A percentile compares a stretch with the other conserved stretches of the same genome.
These are phyloP conservation scores for Stomatorhinus ivindoensis DNA, from an alignment of 2,113 vertebrate genomes.

Conservation along the genomic window DNA sequence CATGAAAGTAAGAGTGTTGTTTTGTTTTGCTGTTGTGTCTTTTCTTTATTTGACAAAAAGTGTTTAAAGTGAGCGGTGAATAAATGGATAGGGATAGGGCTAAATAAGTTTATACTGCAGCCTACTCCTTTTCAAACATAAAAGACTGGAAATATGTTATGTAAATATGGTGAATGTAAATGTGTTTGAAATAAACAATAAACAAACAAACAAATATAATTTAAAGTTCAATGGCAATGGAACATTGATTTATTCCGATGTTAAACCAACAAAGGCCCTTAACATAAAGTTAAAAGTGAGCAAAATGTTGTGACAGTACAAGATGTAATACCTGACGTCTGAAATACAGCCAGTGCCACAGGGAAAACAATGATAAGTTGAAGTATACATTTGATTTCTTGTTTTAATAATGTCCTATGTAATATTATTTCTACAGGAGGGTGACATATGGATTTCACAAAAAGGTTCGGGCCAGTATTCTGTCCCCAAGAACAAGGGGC, in stretches of 20 bases:
- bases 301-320: not conserved
- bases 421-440: not conserved
- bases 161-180: no score
- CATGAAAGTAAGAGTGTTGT: no score
- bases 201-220: not conserved
- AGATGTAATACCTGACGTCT: not conserved
- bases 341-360: not conserved
- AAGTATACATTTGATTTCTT: not conserved
- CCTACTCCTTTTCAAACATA: no score
- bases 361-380: not conserved
- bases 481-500: not conserved
- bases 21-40: no score
- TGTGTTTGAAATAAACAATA: no score
- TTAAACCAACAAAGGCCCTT: not conserved
- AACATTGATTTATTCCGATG: not conserved
- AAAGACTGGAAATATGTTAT: no score
- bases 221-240: not conserved
- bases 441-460: not conserved
- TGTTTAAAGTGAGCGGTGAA: no score
- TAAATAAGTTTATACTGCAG: no score
- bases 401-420: not conserved
- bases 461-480: not conserved
- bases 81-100: no score
- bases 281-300: not conserved
- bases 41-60: no score